phyloP scores from a whole-genome alignment of 2,113 vertebrate genomes.

The Pseudonaja textilis region DNA sequence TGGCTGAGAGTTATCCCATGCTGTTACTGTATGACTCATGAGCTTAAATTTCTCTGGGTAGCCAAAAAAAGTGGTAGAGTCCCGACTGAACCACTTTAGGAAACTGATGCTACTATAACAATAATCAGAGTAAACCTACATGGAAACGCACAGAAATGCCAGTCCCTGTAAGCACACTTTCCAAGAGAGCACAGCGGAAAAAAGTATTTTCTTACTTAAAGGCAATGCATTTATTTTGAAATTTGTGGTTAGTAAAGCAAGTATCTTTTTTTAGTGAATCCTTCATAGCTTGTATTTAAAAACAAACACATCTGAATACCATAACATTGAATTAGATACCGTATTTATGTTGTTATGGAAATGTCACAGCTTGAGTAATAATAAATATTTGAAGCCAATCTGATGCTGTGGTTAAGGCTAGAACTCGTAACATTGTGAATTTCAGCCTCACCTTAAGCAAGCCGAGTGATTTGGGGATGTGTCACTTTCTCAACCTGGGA shows the following conservation, averaged over 20 bases:
- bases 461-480: background rate
- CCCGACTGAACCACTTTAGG: background rate
- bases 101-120: no score
- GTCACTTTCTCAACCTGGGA: background rate
- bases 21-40: background rate
- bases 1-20: constrained; percentile 17
- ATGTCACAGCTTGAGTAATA: background rate
- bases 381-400: background rate
- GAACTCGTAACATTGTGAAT: background rate
- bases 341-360: no score
- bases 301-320: background rate
- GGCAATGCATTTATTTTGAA: background rate
- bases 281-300: background rate
- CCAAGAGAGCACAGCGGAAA: background rate
- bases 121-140: background rate
- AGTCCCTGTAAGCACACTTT: background rate
- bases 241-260: background rate
- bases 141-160: background rate
- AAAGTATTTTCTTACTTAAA: background rate
- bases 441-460: background rate
- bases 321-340: background rate
- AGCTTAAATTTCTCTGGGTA: background rate
- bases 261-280: background rate
- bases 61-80: background rate
- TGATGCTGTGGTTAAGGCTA: background rate